Percentiles rank a stretch among this genome's conserved stretches.
phyloP scores from a whole-genome alignment of 2,797 vertebrate genomes.

The Thunnus albacares region DNA sequence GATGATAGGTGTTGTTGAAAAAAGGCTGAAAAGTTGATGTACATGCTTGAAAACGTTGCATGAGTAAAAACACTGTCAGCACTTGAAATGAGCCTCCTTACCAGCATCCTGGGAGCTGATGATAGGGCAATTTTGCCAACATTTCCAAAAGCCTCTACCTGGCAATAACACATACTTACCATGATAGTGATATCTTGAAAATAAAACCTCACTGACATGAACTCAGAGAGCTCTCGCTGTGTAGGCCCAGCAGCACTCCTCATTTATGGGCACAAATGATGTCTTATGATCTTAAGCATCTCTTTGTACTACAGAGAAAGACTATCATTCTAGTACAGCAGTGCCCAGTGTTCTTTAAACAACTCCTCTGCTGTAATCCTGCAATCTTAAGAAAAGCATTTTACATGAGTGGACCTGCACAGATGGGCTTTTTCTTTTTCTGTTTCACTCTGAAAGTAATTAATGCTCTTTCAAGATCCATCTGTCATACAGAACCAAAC shows the following conservation, averaged over 20 bases:
- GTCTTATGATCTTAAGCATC: conserved; percentile 28
- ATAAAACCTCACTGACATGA: conserved; percentile 23
- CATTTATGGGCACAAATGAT: conserved; percentile 28
- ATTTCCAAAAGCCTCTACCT: conserved; percentile 9
- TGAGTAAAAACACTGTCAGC: conserved; percentile 11
- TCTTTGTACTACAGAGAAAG: conserved; percentile 11
- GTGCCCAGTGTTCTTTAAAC: conserved; percentile 5
- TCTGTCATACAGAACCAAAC: not conserved
- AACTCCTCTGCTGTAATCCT: conserved; percentile 1
- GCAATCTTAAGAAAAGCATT: not conserved
- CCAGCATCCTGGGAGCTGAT: conserved; percentile 20
- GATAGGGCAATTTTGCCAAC: conserved; percentile 9
- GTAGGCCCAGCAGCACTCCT: conserved; percentile 5
- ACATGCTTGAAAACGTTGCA: not conserved
- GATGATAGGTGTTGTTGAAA: not conserved
- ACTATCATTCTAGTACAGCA: conserved; percentile 11
- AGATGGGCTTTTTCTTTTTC: conserved; percentile 6
- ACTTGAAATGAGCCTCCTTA: conserved; percentile 36
- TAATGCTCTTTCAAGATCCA: not conserved
- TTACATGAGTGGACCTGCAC: not conserved
- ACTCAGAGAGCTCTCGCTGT: conserved; percentile 8
- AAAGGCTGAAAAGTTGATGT: not conserved
- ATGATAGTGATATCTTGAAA: conserved; percentile 13
- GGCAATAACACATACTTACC: conserved; percentile 3
- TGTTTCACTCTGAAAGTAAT: not conserved